Evolutionary conservation across 2,113 vertebrate genomes (phyloP).

Genomic region (Pachycephala philippinensis): DNA sequence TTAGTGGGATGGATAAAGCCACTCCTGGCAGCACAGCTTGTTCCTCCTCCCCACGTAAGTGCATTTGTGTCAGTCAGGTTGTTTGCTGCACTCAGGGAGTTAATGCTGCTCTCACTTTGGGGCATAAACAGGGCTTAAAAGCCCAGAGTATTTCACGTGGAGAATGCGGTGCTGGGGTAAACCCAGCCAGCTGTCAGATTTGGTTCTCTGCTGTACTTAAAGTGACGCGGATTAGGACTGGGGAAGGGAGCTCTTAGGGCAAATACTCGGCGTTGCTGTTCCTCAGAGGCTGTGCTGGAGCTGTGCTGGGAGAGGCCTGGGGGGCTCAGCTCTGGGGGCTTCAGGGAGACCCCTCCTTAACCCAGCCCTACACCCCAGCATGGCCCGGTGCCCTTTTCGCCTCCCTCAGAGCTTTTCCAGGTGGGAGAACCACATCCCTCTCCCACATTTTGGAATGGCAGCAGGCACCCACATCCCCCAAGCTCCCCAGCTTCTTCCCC

Average conservation of each 20-base stretch:
- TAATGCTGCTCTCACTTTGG: conserved; percentile 14
- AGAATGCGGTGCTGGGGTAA: background rate
- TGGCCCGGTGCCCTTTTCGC: background rate
- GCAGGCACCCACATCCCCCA: rapidly evolving
- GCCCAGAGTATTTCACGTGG: background rate
- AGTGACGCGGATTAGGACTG: background rate
- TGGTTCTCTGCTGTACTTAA: background rate
- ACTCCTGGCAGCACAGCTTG: background rate
- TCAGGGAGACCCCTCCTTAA: background rate
- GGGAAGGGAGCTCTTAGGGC: background rate
- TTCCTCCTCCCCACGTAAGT: background rate
- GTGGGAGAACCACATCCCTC: background rate
- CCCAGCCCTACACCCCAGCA: background rate
- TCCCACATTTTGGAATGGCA: background rate
- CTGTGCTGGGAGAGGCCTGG: background rate
- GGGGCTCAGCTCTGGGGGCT: background rate
- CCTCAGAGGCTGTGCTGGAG: background rate
- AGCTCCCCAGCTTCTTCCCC: background rate
- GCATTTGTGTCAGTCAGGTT: background rate
- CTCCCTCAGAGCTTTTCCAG: background rate
- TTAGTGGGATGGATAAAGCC: background rate
- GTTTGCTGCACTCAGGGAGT: background rate
- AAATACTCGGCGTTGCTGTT: background rate
- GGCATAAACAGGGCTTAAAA: conserved; percentile 8
- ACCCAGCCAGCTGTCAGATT: background rate